Conservation (phyloP, 2,888 invertebrate species). For the Acleris emargana region DNA sequence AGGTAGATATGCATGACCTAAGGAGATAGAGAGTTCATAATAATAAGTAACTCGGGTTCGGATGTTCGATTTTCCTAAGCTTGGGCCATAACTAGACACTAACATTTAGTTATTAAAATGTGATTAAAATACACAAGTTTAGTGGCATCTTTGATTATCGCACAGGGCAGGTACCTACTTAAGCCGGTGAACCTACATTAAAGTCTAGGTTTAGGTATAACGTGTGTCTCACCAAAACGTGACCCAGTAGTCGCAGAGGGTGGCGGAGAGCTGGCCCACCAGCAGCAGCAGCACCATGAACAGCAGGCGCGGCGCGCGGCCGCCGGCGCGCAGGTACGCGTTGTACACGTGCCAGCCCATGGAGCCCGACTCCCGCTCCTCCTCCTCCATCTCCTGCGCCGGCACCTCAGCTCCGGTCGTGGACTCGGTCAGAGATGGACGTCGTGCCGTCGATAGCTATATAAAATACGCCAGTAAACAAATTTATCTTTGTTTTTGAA, state of each 20-base stretch:
- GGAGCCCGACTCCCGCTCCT: slow-evolving; percentile 85
- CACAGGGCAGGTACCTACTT: too few relatives aligned
- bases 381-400: slow-evolving; percentile 85
- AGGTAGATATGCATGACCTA: too few relatives aligned
- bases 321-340: slow-evolving; percentile 85
- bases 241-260: slow-evolving; percentile 90
- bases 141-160: too few relatives aligned
- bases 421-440: slow-evolving; percentile 76
- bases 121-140: too few relatives aligned
- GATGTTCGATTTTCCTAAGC: too few relatives aligned
- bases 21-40: too few relatives aligned
- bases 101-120: too few relatives aligned
- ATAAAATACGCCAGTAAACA: neutral
- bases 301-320: slow-evolving; percentile 78
- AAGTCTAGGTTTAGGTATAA: neutral
- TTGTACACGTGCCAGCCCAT: slow-evolving; percentile 86
- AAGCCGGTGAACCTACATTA: too few relatives aligned
- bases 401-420: slow-evolving; percentile 66
- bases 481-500: too few relatives aligned
- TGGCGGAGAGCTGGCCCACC: slow-evolving; percentile 86
- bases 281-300: slow-evolving; percentile 83
- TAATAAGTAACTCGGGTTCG: too few relatives aligned
- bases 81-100: too few relatives aligned
- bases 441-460: slow-evolving; percentile 75
- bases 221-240: slow-evolving; percentile 85